Percentiles rank a stretch among this genome's conserved stretches.
These are phyloP conservation scores for Drosophila nasuta DNA, from an alignment of 1,140 invertebrate species.

Conservation along the genomic window DNA sequence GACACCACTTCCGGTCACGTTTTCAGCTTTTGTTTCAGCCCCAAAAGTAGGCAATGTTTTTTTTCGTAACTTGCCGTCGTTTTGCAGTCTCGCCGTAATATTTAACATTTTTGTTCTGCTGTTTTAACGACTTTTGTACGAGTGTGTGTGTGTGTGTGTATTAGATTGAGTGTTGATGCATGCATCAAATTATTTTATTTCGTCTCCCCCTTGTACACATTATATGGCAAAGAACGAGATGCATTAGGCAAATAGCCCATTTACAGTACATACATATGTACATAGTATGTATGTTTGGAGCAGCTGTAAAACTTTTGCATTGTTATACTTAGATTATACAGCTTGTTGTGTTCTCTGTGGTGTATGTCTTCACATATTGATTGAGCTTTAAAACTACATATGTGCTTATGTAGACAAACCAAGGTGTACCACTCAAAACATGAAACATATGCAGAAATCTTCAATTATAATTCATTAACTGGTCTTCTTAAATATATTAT, in stretches of 20 bases:
- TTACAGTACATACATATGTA: not conserved
- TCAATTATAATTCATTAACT: no score
- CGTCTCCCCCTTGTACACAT: constrained; percentile 36
- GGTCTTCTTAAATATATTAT: no score
- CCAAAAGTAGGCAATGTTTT: constrained; percentile 70
- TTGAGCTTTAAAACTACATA: no score
- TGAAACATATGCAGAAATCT: no score
- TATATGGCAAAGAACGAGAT: no score
- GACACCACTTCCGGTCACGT: constrained; percentile 68
- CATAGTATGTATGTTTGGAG: no score
- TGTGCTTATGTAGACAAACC: no score
- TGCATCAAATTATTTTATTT: constrained; percentile 79
- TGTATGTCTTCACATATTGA: no score
- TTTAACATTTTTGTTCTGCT: constrained; percentile 31
- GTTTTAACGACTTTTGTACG: constrained; percentile 1
- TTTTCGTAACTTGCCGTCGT: constrained; percentile 12
- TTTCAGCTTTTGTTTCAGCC: constrained; percentile 64
- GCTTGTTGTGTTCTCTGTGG: no score
- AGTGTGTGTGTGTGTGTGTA: constrained; percentile 2
- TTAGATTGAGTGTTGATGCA: constrained; percentile 22
- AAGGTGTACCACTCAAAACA: no score
- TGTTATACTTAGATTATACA: no score
- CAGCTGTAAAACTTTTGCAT: not conserved
- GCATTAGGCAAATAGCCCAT: constrained; percentile 9
- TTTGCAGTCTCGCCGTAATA: constrained; percentile 30